A percentile compares a stretch with the other conserved stretches of the same genome.
These are phyloP conservation scores for Drosophila prostipennis DNA, from an alignment of 2,888 invertebrate genomes.

Conservation along the genomic window DNA sequence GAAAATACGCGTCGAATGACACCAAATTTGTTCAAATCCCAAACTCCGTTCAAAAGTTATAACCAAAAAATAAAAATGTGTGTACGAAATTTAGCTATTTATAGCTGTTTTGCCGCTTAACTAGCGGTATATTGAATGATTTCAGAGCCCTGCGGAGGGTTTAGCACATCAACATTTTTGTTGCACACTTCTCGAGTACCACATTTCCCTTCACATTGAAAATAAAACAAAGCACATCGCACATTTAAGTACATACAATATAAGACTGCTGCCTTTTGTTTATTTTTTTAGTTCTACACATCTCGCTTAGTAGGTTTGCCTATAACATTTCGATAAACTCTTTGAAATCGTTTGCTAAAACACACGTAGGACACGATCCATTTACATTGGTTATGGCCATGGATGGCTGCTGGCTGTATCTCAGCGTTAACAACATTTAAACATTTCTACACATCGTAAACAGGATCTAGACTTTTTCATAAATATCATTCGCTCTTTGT, in stretches of 20 bases:
- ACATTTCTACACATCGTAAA: constrained; percentile 44
- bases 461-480: constrained; percentile 32
- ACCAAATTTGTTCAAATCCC: too few relatives aligned
- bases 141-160: too few relatives aligned
- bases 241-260: constrained; percentile 41
- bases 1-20: too few relatives aligned
- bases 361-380: constrained; percentile 33
- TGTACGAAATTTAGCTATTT: too few relatives aligned
- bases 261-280: constrained; percentile 35
- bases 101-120: too few relatives aligned
- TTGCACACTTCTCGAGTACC: neutral
- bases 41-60: too few relatives aligned
- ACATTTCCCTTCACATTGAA: too few relatives aligned
- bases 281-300: constrained; percentile 33
- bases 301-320: constrained; percentile 39
- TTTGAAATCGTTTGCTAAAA: constrained; percentile 45
- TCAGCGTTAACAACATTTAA: constrained; percentile 42
- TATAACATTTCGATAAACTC: constrained; percentile 48
- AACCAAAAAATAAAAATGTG: too few relatives aligned
- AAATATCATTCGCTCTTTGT: constrained; percentile 31
- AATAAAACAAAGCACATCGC: neutral
- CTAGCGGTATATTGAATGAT: too few relatives aligned
- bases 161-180: too few relatives aligned
- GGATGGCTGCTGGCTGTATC: constrained; percentile 22
- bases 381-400: constrained; percentile 19